phyloP scores from a whole-genome alignment of 2,113 vertebrate genomes.

The Xenopus tropicalis region UCB_Xtro_10.0 CM004452.2:42241501-42242000 shows the following conservation, averaged over 20 bases:
- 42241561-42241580: not conserved
- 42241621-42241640: constrained; percentile 83
- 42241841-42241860: not conserved
- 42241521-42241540: too few species aligned
- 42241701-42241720: constrained; percentile 96
- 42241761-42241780: constrained; percentile 94
- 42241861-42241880: constrained; percentile 68
- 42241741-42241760: constrained; percentile 93
- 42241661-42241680: constrained; percentile 84
- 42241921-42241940: not conserved
- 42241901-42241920: not conserved
- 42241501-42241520: too few species aligned
- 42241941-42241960: constrained; percentile 42
- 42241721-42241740: constrained; percentile 94
- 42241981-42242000: constrained; percentile 56
- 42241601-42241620: constrained; percentile 82
- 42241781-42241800: constrained; percentile 93
- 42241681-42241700: constrained; percentile 86
- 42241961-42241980: constrained; percentile 51
- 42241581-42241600: constrained; percentile 73
- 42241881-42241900: constrained; percentile 68
- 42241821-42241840: not conserved
- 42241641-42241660: constrained; percentile 90
- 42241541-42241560: too few species aligned
- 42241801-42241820: constrained; percentile 78